A percentile compares a stretch with the other conserved stretches of the same genome.
phyloP scores from a whole-genome alignment of 2,113 vertebrate species.

The Boleophthalmus pectinirostris region DNA sequence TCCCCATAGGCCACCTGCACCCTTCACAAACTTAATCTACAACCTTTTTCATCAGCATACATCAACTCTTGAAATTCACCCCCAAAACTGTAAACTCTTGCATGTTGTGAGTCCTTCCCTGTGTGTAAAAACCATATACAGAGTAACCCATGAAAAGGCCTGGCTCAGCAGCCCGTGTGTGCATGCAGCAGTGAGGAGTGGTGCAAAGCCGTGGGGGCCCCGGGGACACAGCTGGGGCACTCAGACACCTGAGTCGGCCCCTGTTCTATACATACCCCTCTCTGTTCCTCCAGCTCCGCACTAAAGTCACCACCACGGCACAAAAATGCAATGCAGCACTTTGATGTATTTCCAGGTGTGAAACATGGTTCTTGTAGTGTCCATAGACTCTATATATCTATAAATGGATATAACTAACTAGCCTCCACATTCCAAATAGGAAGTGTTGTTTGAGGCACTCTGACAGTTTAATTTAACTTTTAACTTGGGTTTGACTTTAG shows the following conservation, averaged over 20 bases:
- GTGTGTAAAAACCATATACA: not conserved
- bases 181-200: conserved; percentile 11
- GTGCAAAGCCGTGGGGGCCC: conserved; percentile 48
- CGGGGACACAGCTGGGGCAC: conserved; percentile 52
- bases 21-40: not conserved
- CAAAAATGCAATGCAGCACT: conserved; percentile 58
- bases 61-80: not conserved
- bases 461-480: no score
- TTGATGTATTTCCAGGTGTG: conserved; percentile 58
- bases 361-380: conserved; percentile 35
- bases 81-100: not conserved
- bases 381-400: conserved; percentile 24
- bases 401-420: no score
- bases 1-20: not conserved
- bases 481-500: no score
- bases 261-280: conserved; percentile 46
- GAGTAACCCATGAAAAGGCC: not conserved
- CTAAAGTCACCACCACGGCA: conserved; percentile 35
- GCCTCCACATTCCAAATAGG: not conserved
- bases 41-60: not conserved
- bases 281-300: conserved; percentile 48
- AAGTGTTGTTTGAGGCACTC: not conserved
- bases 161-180: not conserved
- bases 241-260: conserved; percentile 40
- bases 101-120: not conserved